These are phyloP conservation scores for Linyphia triangularis DNA, from an alignment of 2,888 invertebrate genomes.

Conservation along the genomic window DNA sequence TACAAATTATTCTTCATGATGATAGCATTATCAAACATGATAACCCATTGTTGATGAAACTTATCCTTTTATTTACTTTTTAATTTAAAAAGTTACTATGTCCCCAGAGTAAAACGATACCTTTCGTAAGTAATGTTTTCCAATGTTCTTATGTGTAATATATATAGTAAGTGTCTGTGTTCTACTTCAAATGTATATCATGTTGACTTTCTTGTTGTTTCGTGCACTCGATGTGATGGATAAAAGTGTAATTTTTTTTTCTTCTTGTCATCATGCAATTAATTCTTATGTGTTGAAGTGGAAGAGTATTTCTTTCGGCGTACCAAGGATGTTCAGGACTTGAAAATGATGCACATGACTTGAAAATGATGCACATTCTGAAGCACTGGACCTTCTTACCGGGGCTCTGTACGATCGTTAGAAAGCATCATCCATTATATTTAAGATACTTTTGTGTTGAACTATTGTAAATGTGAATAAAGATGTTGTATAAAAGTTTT, in stretches of 20 bases:
- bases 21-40: no score
- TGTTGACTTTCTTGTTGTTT: not conserved
- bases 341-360: not conserved
- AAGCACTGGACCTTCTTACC: conserved; percentile 40
- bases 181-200: not conserved
- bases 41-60: no score
- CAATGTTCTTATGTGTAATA: no score
- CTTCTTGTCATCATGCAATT: not conserved
- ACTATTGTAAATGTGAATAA: not conserved
- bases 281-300: not conserved
- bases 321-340: conserved; percentile 53
- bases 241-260: not conserved
- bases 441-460: not conserved
- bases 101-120: no score
- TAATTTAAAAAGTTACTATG: no score
- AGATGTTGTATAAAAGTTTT: not conserved
- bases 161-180: no score
- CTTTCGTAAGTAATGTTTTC: no score
- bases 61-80: no score
- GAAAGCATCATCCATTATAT: conserved; percentile 40
- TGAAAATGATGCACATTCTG: not conserved
- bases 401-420: conserved; percentile 63
- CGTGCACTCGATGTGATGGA: not conserved
- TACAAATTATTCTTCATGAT: no score
- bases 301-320: conserved; percentile 60